Percentiles rank a stretch among this genome's conserved stretches.
These are phyloP conservation scores for Tauraco hartlaubi DNA, from an alignment of 2,797 vertebrate species.

Conservation along the genomic window DNA sequence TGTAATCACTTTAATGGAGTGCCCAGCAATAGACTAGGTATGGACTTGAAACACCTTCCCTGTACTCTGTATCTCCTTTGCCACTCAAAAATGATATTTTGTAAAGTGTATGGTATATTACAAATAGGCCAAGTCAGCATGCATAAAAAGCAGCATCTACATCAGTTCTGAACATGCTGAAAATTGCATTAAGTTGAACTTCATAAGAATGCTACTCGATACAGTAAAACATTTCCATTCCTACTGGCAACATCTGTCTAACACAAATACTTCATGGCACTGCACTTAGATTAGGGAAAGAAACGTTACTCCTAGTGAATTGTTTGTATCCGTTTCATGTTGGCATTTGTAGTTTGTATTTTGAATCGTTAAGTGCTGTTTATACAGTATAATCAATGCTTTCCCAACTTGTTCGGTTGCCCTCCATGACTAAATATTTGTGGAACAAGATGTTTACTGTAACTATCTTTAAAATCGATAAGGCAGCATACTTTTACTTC, in stretches of 20 bases:
- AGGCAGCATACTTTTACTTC: slow-evolving; percentile 64
- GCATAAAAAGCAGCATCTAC: slow-evolving; percentile 29
- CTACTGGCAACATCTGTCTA: slow-evolving; percentile 52
- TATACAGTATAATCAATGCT: slow-evolving; percentile 73
- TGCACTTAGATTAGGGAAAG: slow-evolving; percentile 67
- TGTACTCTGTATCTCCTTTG: slow-evolving; percentile 26
- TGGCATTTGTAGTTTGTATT: slow-evolving; percentile 74
- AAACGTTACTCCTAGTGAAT: slow-evolving; percentile 73
- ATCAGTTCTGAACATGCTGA: slow-evolving; percentile 69
- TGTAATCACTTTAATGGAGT: slow-evolving; percentile 49
- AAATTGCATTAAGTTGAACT: slow-evolving; percentile 47
- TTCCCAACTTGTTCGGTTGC: slow-evolving; percentile 72
- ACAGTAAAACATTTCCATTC: slow-evolving; percentile 61
- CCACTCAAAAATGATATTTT: slow-evolving; percentile 48
- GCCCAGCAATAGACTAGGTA: slow-evolving; percentile 61
- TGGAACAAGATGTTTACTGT: slow-evolving; percentile 73
- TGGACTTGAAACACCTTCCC: slow-evolving; percentile 56
- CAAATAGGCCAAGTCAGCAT: slow-evolving; percentile 54
- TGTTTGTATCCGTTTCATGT: slow-evolving; percentile 74
- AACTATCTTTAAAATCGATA: slow-evolving; percentile 70
- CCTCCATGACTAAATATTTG: slow-evolving; percentile 76
- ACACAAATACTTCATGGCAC: slow-evolving; percentile 51
- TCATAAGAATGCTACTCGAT: slow-evolving; percentile 35
- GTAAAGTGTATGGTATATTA: slow-evolving; percentile 56
- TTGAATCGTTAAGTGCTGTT: slow-evolving; percentile 75